Base-by-base conservation (phyloP, 2,113 vertebrate genomes). In the Spea bombifrons region DNA sequence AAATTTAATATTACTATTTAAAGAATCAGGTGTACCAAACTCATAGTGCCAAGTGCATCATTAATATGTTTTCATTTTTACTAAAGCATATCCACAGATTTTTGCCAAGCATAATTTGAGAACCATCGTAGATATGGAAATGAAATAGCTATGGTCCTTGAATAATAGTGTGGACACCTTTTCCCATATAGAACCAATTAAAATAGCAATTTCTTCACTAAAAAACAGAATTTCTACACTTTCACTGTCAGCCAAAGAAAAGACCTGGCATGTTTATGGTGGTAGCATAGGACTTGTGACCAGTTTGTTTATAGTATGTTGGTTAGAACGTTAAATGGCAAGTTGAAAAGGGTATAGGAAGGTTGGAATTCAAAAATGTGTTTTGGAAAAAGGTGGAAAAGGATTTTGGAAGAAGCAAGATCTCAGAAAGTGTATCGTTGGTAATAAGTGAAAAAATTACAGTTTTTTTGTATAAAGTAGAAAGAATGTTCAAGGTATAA, bases 261-360 rank as follows among this genome's bases (percentile, higher is more conserved):
- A 76, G 68, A 76, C 71, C 76, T 83, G 66, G 84, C 85, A 66
- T 72, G 84, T 78, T 59, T 83, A 55, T 59, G 49, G 52, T 50
- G 15, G n/a, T 57, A 68, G 12, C 68, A 74, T 77, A 82, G 82
- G 65, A 81, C 75, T 66, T 30, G 80, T 83, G 67, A 85, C 61
- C 44, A 83, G 76, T 82, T 87, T 84, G 84, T 1, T 69, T 86
- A 17, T 76, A 80, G 86, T 83, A 85, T 84, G 85, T 89, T 89
- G 85, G 82, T 10, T 46, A 76, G 83, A 48, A 81, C 81, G 82
- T 78, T 5, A 77, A 81, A 83, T 85, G 85, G 88, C 64, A 83
- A 80, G 85, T 87, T 85, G 86, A 78, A 85, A 87, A 75, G n/a
- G 81, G 80, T 77, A 80, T 81, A 30, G 73, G 82, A 61, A 77